A percentile compares a stretch with the other conserved stretches of the same genome.
Evolutionary conservation across 1,140 invertebrate species (phyloP).

Genomic region (Sinonovacula constricta): DNA sequence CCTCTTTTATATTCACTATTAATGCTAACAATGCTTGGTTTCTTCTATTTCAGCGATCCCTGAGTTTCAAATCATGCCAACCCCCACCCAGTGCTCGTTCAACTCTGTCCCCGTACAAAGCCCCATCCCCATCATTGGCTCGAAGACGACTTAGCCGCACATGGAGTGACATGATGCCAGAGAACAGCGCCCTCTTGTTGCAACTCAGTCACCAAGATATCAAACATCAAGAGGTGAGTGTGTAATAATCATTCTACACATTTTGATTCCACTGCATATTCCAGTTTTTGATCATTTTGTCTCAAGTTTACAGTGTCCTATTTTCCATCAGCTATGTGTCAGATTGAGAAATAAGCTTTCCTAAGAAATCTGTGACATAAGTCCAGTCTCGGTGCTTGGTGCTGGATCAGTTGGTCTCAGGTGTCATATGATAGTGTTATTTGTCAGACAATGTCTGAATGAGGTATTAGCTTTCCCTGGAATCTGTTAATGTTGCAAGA

Average conservation of each 20-base stretch:
- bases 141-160: conserved; percentile 59
- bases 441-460: too few relatives aligned
- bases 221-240: conserved; percentile 71
- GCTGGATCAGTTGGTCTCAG: too few relatives aligned
- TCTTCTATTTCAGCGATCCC: conserved; percentile 29
- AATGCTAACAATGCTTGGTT: too few relatives aligned
- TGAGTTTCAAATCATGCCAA: conserved; percentile 36
- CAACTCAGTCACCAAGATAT: conserved; percentile 60
- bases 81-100: conserved; percentile 26
- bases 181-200: conserved; percentile 45
- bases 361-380: not conserved
- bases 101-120: conserved; percentile 65
- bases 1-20: too few relatives aligned
- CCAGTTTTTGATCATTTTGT: not conserved
- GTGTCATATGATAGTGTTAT: too few relatives aligned
- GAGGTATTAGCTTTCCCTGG: too few relatives aligned
- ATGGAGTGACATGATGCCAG: conserved; percentile 69
- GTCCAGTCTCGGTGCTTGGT: not conserved
- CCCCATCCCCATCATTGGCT: conserved; percentile 63
- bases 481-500: too few relatives aligned
- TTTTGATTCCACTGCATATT: not conserved
- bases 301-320: not conserved
- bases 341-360: not conserved
- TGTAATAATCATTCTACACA: too few relatives aligned
- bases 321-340: not conserved